Conservation (phyloP, 2,797 vertebrate species). For the Decapterus maruadsi region DNA sequence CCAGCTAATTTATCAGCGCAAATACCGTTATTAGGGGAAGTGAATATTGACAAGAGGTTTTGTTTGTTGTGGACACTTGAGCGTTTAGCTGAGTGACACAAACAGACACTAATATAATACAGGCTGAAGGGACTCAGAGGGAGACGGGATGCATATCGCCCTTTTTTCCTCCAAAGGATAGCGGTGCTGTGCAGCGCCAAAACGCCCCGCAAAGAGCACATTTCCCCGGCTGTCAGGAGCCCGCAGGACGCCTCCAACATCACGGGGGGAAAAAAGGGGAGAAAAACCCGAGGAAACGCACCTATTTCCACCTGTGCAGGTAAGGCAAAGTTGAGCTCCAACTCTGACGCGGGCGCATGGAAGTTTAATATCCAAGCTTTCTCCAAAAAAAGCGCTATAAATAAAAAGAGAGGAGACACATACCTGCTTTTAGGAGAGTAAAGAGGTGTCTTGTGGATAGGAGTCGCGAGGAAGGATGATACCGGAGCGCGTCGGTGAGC, state of each 20-base stretch:
- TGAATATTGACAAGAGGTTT: constrained; percentile 27
- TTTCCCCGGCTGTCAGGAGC: constrained; percentile 35
- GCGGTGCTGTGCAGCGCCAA: constrained; percentile 43
- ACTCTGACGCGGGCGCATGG: constrained; percentile 48
- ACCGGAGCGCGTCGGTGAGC: constrained; percentile 81
- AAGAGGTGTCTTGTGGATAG: constrained; percentile 68
- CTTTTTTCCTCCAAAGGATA: constrained; percentile 24
- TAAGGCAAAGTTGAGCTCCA: constrained; percentile 70
- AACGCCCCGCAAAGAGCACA: constrained; percentile 41
- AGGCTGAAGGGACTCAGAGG: constrained; percentile 3
- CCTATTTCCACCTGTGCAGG: constrained; percentile 81
- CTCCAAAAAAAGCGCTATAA: constrained; percentile 1
- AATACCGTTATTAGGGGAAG: constrained; percentile 43
- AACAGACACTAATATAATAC: constrained; percentile 19
- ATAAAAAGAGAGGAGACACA: constrained; percentile 47
- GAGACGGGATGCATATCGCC: constrained; percentile 40
- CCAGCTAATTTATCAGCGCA: constrained; percentile 41
- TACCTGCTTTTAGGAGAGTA: constrained; percentile 65
- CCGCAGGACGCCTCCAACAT: constrained; percentile 31
- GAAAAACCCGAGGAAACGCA: constrained; percentile 45
- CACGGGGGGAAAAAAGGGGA: constrained; percentile 2
- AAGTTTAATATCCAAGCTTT: constrained; percentile 65
- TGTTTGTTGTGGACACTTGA: constrained; percentile 11
- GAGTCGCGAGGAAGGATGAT: constrained; percentile 86
- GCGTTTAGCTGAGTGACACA: constrained; percentile 4